phyloP scores from a whole-genome alignment of 1,140 invertebrate species.

The Proctacanthus coquilletti region DNA sequence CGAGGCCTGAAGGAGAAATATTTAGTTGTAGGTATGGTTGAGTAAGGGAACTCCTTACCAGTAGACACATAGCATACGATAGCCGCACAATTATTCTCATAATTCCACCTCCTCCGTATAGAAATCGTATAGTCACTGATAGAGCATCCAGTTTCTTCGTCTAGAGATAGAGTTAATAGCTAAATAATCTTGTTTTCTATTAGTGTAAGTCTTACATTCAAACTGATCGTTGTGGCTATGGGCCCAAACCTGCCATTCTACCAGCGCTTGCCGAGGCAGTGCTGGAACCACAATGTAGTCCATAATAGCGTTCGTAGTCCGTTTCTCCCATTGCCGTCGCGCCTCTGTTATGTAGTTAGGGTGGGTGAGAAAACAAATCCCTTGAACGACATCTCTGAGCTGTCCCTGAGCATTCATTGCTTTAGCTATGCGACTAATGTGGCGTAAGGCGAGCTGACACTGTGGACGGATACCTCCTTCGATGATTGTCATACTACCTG shows the following conservation, averaged over 20 bases:
- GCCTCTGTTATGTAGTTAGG: constrained; percentile 51
- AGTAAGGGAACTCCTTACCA: constrained; percentile 30
- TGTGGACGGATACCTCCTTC: constrained; percentile 57
- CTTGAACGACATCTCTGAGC: constrained; percentile 65
- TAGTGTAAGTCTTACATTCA: constrained; percentile 48
- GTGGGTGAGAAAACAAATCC: constrained; percentile 66
- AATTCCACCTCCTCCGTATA: constrained; percentile 68
- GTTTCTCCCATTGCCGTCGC: constrained; percentile 60
- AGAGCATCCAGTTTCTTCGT: constrained; percentile 75
- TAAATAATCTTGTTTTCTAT: too few species aligned
- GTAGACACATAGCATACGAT: constrained; percentile 67
- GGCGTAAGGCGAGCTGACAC: constrained; percentile 64
- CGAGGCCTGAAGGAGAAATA: constrained; percentile 34
- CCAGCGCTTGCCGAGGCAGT: constrained; percentile 61
- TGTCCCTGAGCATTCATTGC: constrained; percentile 59
- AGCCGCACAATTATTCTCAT: constrained; percentile 71
- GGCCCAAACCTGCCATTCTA: constrained; percentile 87
- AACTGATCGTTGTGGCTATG: constrained; percentile 72
- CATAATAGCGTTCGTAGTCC: constrained; percentile 72
- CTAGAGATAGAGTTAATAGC: constrained; percentile 35
- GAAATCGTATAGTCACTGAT: constrained; percentile 64
- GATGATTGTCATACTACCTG: constrained; percentile 60
- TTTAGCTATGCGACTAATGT: constrained; percentile 62
- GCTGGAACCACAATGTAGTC: constrained; percentile 69
- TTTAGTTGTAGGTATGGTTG: constrained; percentile 1